Evolutionary conservation across 1,140 invertebrate species (phyloP), one percentile per base, ranked within the genome.

Genomic region (Manduca sexta): DNA sequence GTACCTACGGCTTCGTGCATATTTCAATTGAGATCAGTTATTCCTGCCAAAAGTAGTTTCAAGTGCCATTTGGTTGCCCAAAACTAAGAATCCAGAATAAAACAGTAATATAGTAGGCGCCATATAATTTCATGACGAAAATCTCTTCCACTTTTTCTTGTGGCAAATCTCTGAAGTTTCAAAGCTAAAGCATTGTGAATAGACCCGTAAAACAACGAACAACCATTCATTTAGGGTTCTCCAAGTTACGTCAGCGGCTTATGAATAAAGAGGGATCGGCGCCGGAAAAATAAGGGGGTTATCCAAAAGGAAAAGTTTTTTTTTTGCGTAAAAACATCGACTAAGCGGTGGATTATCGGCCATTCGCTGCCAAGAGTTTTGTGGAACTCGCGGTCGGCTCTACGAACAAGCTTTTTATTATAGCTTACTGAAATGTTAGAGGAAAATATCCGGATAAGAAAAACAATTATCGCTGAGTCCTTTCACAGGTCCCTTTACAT

Each of bases 191-290:
- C 74, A 69, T 75, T 78, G 76, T 73, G 74, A 76, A 82, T 81
- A 82, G 74, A 76, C 61, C 72, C 81, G 76, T 84, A 82, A 84
- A 84, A 84, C 74, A 84, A 80, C 68, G 71, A 84, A 84, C 74
- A 78, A 70, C 81, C 75, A 74, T 82, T 82, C 74, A 79, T 80
- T 84, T 78, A 74, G 69, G 74, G 72, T 59, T 74, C 66, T 78
- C 71, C 68, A 70, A 77, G 76, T 79, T 79, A 72, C 74, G 74
- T 77, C 69, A 75, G 69, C 52, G 73, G 65, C 76, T 79, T 80
- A 78, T 81, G 77, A 84, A 81, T 80, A 84, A 80, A 80, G 70
- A 76, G 73, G 55, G 71, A 67, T 69, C 61, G 62, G 60, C 55
- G 56, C 45, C 42, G 64, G 64, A 66, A 74, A 74, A 79, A 81